A percentile compares a stretch with the other conserved stretches of the same genome.
phyloP scores from a whole-genome alignment of 2,888 invertebrate species.

The Ariolimax columbianus region DNA sequence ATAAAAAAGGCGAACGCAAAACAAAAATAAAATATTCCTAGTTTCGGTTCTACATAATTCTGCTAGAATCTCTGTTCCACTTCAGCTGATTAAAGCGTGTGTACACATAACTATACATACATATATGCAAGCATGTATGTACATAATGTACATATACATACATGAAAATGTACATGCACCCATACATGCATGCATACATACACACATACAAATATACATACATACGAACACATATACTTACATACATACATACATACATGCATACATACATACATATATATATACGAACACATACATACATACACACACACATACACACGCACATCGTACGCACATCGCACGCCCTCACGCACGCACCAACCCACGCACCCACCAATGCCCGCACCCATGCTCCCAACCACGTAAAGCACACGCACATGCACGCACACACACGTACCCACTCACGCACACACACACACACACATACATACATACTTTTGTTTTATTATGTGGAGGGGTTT shows the following conservation, averaged over 20 bases:
- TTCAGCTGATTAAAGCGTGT: no score
- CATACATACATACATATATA: not conserved
- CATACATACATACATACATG: not conserved
- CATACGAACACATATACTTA: not conserved
- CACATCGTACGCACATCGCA: not conserved
- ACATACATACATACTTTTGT: not conserved
- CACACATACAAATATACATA: not conserved
- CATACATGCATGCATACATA: not conserved
- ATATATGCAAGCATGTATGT: no score
- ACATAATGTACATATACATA: not conserved
- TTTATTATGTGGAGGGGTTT: no score
- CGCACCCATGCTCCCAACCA: not conserved
- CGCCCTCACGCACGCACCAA: not conserved
- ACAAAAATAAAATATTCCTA: no score
- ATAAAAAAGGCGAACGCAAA: no score
- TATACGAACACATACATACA: not conserved
- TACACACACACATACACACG: not conserved
- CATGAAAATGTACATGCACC: not conserved
- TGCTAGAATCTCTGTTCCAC: no score
- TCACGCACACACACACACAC: constrained; percentile 2
- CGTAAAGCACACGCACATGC: not conserved
- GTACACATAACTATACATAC: no score
- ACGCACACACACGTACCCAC: not conserved
- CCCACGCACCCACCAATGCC: no score
- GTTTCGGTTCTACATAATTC: no score